phyloP scores from a whole-genome alignment of 2,888 invertebrate genomes.

The Rugalucina vietnamica region DNA sequence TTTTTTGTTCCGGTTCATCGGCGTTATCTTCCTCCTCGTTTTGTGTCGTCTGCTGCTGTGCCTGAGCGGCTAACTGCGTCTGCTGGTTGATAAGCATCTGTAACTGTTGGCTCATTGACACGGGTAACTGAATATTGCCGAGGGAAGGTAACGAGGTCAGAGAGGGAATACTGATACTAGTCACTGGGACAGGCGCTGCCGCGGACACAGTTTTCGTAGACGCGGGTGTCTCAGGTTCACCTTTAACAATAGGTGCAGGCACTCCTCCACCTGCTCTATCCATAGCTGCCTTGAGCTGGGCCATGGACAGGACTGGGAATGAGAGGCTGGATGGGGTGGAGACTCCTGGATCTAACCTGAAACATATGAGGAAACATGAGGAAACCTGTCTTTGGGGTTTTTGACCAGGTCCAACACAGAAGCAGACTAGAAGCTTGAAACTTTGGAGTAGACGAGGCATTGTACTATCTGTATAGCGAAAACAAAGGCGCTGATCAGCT shows the following conservation, averaged over 20 bases:
- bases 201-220: background rate
- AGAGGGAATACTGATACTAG: background rate
- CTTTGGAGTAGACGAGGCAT: too few species aligned
- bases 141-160: background rate
- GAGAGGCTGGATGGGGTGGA: conserved; percentile 34
- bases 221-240: conserved; percentile 38
- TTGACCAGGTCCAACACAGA: too few species aligned
- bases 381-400: background rate
- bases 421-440: too few species aligned
- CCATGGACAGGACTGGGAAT: conserved; percentile 62
- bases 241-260: conserved; percentile 23
- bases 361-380: background rate
- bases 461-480: too few species aligned
- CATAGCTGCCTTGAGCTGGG: conserved; percentile 53
- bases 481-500: too few species aligned
- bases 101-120: background rate
- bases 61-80: background rate
- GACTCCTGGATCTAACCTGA: background rate
- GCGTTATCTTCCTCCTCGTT: background rate
- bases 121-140: background rate
- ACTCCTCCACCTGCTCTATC: conserved; percentile 33
- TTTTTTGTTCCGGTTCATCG: background rate
- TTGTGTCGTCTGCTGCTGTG: background rate
- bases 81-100: background rate
- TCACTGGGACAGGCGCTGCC: background rate